Evolutionary conservation across 2,888 invertebrate species (phyloP), one percentile per base, ranked within the genome.

Genomic region (Allolobophora icterica): DNA sequence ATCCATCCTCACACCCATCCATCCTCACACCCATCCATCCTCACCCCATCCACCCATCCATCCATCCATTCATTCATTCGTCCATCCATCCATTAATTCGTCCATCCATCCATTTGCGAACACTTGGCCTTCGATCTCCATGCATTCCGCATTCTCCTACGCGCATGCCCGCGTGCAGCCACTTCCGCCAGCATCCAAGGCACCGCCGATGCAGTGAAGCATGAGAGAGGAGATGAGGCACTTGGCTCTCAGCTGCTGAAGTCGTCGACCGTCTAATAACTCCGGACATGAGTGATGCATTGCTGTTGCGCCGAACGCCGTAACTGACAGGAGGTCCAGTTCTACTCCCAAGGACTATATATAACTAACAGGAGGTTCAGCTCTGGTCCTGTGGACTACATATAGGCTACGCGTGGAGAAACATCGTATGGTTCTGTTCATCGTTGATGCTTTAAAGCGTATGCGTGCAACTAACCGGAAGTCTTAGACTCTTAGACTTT

Each of bases 231-330:
- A 71, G 42, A 42, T 42, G 52, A 17, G 17, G 52, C 71, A 71
- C 71, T 71, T 71, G 71, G n/a, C 71, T 5, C 71, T 71, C 71
- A 71, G 71, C 71, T 71, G 71, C 71, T 71, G 71, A 71, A 71
- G 71, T n/a, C 71, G 71, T n/a, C 30, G 34, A 38, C 38, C 87
- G 34, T 87, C 38, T 87, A 87, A 87, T 87, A 87, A 87, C 87
- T 34, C 38, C 87, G 34, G 34, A 87, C 87, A 35, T 87, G 87
- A 30, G 34, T 38, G 87, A 87, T 87, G 87, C n/a, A 71, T 71
- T n/a, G 71, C n/a, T 71, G 71, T 71, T n/a, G 11, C 71, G 71
- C 71, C 71, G 8, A 6, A 11, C 71, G 71, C 71, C 71, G 71
- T 11, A 71, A n/a, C 71, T 71, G 71, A n/a, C 71, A n/a, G 71